Percentiles rank a stretch among this genome's conserved stretches.
Conservation (phyloP, 2,888 invertebrate species). For the Smittia sp. region DNA sequence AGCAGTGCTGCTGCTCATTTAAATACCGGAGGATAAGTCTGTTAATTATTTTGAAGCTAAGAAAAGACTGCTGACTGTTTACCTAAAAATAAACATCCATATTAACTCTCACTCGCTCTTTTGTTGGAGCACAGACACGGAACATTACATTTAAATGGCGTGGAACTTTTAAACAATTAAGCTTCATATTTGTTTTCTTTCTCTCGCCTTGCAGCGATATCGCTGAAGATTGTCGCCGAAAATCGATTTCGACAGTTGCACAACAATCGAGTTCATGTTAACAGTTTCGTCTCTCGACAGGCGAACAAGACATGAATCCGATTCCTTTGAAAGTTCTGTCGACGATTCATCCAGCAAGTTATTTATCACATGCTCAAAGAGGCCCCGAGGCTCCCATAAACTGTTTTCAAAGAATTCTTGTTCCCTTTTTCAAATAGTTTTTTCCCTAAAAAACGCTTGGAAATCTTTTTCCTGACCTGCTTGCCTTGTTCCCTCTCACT, state of each 20-base stretch:
- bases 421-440: slow-evolving; percentile 5
- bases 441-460: neutral
- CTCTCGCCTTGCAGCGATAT: neutral
- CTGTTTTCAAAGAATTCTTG: slow-evolving; percentile 21
- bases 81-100: slow-evolving; percentile 39
- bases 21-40: slow-evolving; percentile 27
- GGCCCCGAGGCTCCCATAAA: slow-evolving; percentile 27
- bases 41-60: slow-evolving; percentile 37
- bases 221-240: neutral
- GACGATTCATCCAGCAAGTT: neutral
- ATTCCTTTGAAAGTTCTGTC: neutral
- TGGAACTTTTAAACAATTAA: slow-evolving; percentile 39
- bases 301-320: slow-evolving; percentile 28
- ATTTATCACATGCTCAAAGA: slow-evolving; percentile 38
- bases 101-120: slow-evolving; percentile 23
- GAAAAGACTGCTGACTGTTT: slow-evolving; percentile 27
- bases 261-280: neutral
- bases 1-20: neutral
- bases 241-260: neutral
- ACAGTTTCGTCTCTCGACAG: slow-evolving; percentile 27
- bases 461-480: slow-evolving; percentile 34
- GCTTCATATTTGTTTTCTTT: neutral
- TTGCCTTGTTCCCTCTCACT: neutral
- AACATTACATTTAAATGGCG: slow-evolving; percentile 39
- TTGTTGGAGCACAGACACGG: slow-evolving; percentile 33